Conservation (phyloP, 2,888 invertebrate species). For the Lydus trimaculatus region DNA sequence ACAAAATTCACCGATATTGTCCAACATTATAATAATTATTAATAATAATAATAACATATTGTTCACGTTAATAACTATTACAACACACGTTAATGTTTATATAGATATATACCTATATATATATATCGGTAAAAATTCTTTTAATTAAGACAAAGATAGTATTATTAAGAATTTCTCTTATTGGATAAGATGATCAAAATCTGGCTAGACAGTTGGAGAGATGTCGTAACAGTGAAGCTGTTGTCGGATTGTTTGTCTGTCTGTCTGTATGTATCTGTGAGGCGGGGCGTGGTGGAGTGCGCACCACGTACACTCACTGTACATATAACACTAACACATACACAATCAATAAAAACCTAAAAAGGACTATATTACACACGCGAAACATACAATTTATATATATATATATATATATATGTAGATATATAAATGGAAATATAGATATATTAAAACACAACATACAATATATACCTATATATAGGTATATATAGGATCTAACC, state of each 20-base stretch:
- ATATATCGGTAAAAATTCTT: background rate
- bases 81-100: background rate
- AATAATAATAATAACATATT: constrained; percentile 14
- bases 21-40: constrained; percentile 21
- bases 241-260: constrained; percentile 57
- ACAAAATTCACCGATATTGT: constrained; percentile 14
- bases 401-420: background rate
- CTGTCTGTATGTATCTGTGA: constrained; percentile 56
- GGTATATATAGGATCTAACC: constrained; percentile 39
- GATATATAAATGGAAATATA: too few species aligned
- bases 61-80: background rate
- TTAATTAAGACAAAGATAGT: constrained; percentile 31
- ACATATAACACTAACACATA: constrained; percentile 42
- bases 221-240: constrained; percentile 58
- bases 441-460: constrained; percentile 32
- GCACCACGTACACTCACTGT: constrained; percentile 50
- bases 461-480: too few species aligned
- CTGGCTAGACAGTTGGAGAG: constrained; percentile 56
- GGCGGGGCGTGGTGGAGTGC: constrained; percentile 53
- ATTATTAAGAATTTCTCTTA: constrained; percentile 20
- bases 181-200: constrained; percentile 20
- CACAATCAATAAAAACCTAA: background rate
- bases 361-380: constrained; percentile 4
- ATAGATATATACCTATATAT: too few species aligned
- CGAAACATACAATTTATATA: background rate